Percentiles rank a stretch among this genome's conserved stretches.
phyloP scores from a whole-genome alignment of 2,113 vertebrate species.

The Hiodon alosoides region DNA sequence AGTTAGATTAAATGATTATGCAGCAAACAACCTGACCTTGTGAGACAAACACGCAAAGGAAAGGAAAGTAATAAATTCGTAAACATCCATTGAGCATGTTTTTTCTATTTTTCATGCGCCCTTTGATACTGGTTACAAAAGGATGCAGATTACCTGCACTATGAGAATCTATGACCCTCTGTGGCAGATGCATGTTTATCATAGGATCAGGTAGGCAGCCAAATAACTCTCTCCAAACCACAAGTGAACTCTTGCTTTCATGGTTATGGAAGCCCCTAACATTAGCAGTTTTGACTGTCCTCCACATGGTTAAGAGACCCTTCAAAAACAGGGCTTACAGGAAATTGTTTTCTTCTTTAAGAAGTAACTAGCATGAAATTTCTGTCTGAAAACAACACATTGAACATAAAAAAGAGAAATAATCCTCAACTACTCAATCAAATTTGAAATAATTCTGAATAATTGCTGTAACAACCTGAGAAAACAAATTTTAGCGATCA shows the following conservation, averaged over 20 bases:
- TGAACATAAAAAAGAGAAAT: not conserved
- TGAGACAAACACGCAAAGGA: not conserved
- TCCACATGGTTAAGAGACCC: conserved; percentile 22
- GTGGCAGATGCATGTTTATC: too few species aligned
- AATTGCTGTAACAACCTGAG: conserved; percentile 13
- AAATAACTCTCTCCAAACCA: too few species aligned
- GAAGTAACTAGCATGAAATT: not conserved
- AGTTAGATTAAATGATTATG: not conserved
- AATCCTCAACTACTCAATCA: not conserved
- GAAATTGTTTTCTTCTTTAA: conserved; percentile 24
- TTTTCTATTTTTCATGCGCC: not conserved
- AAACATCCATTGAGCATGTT: conserved; percentile 22
- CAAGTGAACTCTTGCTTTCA: too few species aligned
- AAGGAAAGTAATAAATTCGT: not conserved
- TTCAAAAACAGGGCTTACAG: conserved; percentile 21
- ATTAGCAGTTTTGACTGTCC: conserved; percentile 37
- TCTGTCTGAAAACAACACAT: not conserved
- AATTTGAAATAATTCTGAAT: conserved; percentile 10
- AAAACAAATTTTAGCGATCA: not conserved
- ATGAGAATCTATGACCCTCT: too few species aligned
- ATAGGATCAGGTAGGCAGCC: too few species aligned
- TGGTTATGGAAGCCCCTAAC: conserved; percentile 19
- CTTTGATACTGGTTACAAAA: conserved; percentile 1
- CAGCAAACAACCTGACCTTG: not conserved
- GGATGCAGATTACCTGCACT: too few species aligned